Evolutionary conservation across 2,113 vertebrate genomes (phyloP).

Genomic region (Pseudopipra pipra): DNA sequence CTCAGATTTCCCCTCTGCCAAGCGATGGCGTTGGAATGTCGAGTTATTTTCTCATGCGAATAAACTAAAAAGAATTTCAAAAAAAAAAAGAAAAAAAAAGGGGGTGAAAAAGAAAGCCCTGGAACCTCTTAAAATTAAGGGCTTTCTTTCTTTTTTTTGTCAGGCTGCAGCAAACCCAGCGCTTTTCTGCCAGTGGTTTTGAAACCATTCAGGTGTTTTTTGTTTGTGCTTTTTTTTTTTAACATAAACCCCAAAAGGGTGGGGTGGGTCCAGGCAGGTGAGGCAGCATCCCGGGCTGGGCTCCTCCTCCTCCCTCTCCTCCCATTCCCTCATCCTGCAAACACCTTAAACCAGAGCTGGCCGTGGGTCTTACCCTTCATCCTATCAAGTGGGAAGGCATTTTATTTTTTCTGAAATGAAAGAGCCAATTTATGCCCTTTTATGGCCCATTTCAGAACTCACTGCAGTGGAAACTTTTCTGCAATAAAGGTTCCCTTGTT

Average conservation of each 20-base stretch:
- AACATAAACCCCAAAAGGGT: background rate
- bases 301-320: background rate
- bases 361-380: background rate
- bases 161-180: background rate
- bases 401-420: conserved; percentile 74
- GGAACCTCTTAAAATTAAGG: conserved; percentile 40
- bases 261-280: background rate
- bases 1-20: conserved; percentile 53
- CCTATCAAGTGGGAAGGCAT: conserved; percentile 69
- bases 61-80: background rate
- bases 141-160: background rate
- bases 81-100: background rate
- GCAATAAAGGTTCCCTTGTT: conserved; percentile 73
- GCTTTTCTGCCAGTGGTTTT: background rate
- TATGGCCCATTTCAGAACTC: conserved; percentile 59
- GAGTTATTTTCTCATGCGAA: conserved; percentile 68
- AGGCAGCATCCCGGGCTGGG: background rate
- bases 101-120: background rate
- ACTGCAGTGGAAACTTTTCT: conserved; percentile 63
- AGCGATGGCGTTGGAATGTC: conserved; percentile 63
- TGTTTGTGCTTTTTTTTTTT: background rate
- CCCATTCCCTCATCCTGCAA: background rate
- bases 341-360: conserved; percentile 60
- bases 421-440: conserved; percentile 68
- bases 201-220: background rate